Conservation (phyloP, 2,888 invertebrate species). For the Pseudanteris insignis region DNA sequence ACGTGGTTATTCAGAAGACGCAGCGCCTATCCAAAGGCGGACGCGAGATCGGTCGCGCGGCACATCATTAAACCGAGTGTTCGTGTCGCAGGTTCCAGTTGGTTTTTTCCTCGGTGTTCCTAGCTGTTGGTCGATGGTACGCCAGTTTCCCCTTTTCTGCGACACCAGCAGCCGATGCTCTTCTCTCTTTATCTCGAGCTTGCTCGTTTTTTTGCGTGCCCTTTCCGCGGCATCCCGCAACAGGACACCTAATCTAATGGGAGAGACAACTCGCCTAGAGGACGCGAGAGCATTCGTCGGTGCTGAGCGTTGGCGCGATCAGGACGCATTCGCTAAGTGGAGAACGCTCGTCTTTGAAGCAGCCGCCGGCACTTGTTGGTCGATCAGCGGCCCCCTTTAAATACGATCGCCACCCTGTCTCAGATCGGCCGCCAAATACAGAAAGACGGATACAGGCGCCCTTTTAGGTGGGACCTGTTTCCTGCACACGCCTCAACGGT, state of each 20-base stretch:
- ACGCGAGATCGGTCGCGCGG: slow-evolving; percentile 51
- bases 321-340: slow-evolving; percentile 31
- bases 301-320: slow-evolving; percentile 45
- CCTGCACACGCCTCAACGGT: slow-evolving; percentile 55
- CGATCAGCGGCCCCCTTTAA: slow-evolving; percentile 62
- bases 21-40: slow-evolving; percentile 41
- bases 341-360: slow-evolving; percentile 55
- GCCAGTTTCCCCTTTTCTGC: slow-evolving; percentile 31
- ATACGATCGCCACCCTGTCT: slow-evolving; percentile 58
- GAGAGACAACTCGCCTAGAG: slow-evolving; percentile 50
- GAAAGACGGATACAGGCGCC: slow-evolving; percentile 49
- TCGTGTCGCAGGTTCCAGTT: slow-evolving; percentile 54
- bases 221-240: slow-evolving; percentile 47
- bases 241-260: slow-evolving; percentile 60
- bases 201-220: slow-evolving; percentile 38
- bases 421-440: slow-evolving; percentile 47
- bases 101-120: slow-evolving; percentile 45
- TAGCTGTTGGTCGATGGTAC: slow-evolving; percentile 24
- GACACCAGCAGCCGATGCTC: slow-evolving; percentile 20
- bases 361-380: slow-evolving; percentile 63
- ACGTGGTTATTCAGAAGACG: slow-evolving; percentile 44
- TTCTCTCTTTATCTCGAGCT: slow-evolving; percentile 23
- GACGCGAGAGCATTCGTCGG: slow-evolving; percentile 53
- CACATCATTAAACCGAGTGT: slow-evolving; percentile 63
- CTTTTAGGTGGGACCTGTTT: slow-evolving; percentile 47